These are phyloP conservation scores for Oscheius sp. DNA, from an alignment of 1,140 invertebrate genomes.

Conservation along the genomic window DNA sequence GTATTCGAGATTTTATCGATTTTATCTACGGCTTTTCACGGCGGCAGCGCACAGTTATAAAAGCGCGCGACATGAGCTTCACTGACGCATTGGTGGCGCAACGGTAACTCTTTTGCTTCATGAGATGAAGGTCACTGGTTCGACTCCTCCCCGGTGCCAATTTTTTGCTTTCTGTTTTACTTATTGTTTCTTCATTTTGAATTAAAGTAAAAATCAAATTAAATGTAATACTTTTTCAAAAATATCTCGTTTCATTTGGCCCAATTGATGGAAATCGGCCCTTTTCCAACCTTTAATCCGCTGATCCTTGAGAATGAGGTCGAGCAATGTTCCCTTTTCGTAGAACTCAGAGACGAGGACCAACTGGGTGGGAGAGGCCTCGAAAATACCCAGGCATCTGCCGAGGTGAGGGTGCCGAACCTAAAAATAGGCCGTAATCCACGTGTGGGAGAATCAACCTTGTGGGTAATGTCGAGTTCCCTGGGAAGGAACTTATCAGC, in stretches of 20 bases:
- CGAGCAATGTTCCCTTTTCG: conserved; percentile 16
- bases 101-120: too few species aligned
- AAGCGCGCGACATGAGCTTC: too few species aligned
- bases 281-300: conserved; percentile 4
- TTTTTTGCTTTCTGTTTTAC: too few species aligned
- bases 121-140: too few species aligned
- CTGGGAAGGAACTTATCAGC: conserved; percentile 34
- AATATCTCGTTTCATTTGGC: background rate
- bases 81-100: too few species aligned
- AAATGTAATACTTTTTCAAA: background rate
- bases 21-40: too few species aligned
- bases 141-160: too few species aligned
- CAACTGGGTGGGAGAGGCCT: conserved; percentile 11
- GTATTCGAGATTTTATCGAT: too few species aligned
- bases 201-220: background rate
- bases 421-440: background rate
- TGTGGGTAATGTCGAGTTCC: conserved; percentile 29
- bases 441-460: background rate
- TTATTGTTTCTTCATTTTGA: too few species aligned
- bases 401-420: conserved; percentile 17
- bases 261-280: background rate
- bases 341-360: conserved; percentile 26
- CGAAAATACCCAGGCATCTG: background rate
- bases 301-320: conserved; percentile 10
- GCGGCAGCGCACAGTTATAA: too few species aligned